Evolutionary conservation across 2,888 invertebrate genomes (phyloP).

Genomic region (Oscheius sp.): DNA sequence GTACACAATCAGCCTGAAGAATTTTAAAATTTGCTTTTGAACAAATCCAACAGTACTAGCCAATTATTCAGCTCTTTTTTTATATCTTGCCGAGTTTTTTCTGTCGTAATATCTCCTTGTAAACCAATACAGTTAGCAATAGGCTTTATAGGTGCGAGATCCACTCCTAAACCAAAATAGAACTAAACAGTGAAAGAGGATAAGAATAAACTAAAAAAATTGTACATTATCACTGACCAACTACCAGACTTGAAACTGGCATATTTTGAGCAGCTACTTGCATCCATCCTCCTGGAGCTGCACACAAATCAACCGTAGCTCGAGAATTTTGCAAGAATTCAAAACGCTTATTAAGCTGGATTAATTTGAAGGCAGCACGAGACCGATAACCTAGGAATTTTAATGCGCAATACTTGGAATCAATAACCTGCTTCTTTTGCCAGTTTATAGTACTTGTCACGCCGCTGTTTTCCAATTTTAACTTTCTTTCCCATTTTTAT

Average conservation of each 20-base stretch:
- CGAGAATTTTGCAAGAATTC: constrained; percentile 93
- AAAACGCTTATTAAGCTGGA: constrained; percentile 95
- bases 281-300: constrained; percentile 85
- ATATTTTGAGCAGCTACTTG: constrained; percentile 96
- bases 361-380: constrained; percentile 98
- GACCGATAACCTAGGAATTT: constrained; percentile 86
- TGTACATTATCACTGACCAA: no score
- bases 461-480: constrained; percentile 96
- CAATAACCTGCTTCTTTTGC: constrained; percentile 94
- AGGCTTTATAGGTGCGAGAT: constrained; percentile 91
- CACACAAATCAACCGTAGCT: constrained; percentile 97
- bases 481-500: constrained; percentile 88
- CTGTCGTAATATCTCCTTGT: constrained; percentile 95
- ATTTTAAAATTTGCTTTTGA: constrained; percentile 80
- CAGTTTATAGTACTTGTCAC: constrained; percentile 97
- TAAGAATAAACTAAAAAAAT: no score
- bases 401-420: not conserved
- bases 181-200: no score
- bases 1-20: constrained; percentile 94
- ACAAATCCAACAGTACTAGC: constrained; percentile 49
- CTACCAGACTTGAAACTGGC: constrained; percentile 79
- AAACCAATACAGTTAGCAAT: constrained; percentile 90
- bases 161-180: constrained; percentile 86
- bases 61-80: constrained; percentile 68
- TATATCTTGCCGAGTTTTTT: constrained; percentile 76